phyloP scores from a whole-genome alignment of 2,888 invertebrate genomes.

The Baronia brevicornis region DNA sequence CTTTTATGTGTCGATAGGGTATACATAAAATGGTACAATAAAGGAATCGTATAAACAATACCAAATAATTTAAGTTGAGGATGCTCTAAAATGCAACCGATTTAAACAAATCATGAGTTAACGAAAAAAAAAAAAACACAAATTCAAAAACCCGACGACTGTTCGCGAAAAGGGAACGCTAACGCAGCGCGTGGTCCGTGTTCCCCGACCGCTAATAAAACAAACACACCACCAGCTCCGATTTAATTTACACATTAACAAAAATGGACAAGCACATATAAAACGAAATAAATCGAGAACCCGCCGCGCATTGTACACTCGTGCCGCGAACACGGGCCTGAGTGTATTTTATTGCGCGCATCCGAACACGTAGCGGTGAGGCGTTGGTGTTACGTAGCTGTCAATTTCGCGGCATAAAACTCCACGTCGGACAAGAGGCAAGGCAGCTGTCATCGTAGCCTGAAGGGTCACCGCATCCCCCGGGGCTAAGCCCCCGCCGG shows the following conservation, averaged over 20 bases:
- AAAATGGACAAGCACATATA: constrained; percentile 64
- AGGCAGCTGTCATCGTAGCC: constrained; percentile 68
- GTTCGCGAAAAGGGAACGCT: constrained; percentile 5
- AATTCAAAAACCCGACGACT: constrained; percentile 3
- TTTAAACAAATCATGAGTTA: too few relatives aligned
- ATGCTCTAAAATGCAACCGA: too few relatives aligned
- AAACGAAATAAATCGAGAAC: constrained; percentile 61
- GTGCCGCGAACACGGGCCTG: constrained; percentile 39
- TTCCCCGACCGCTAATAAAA: constrained; percentile 10
- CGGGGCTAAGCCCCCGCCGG: constrained; percentile 63
- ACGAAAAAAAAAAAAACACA: too few relatives aligned
- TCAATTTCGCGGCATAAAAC: constrained; percentile 70
- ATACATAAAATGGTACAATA: too few relatives aligned
- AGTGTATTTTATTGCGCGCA: constrained; percentile 56
- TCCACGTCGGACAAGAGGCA: constrained; percentile 59
- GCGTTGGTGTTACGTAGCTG: constrained; percentile 54
- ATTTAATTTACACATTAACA: constrained; percentile 70
- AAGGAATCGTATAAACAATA: too few relatives aligned
- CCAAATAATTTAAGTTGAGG: too few relatives aligned
- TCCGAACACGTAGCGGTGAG: constrained; percentile 52
- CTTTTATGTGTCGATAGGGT: too few relatives aligned
- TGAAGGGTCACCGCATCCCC: constrained; percentile 64
- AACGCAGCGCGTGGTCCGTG: constrained; percentile 11
- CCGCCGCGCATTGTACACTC: constrained; percentile 48
- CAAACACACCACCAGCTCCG: constrained; percentile 30